phyloP scores from a whole-genome alignment of 2,113 vertebrate genomes.

The Grammomys surdaster region DNA sequence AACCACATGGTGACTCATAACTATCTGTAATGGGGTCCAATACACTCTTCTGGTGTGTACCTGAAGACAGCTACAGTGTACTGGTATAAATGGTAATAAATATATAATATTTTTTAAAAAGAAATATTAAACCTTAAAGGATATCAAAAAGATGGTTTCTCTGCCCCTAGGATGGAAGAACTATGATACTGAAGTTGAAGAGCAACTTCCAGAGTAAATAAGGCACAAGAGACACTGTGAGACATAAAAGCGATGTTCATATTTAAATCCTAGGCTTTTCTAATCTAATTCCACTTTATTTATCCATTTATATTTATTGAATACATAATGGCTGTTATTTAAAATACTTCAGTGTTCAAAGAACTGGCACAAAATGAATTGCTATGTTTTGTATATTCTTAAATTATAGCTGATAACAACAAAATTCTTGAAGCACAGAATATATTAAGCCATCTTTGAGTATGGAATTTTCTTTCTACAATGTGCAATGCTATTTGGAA shows the following conservation, averaged over 20 bases:
- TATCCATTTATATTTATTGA: neutral
- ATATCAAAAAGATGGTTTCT: neutral
- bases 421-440: neutral
- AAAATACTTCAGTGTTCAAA: constrained; percentile 35
- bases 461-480: constrained; percentile 30
- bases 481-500: neutral
- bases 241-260: neutral
- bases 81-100: too few species aligned
- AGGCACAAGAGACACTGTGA: neutral
- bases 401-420: constrained; percentile 1
- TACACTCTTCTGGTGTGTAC: too few species aligned
- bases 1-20: too few species aligned
- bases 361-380: neutral
- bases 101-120: too few species aligned
- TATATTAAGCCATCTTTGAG: constrained; percentile 49
- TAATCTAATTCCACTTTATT: neutral
- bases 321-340: neutral
- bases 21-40: too few species aligned
- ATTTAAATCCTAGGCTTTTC: neutral
- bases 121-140: too few species aligned
- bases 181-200: neutral
- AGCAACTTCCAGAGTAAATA: neutral
- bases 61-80: too few species aligned
- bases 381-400: neutral
- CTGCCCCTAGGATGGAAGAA: neutral